Evolutionary conservation across 2,797 vertebrate genomes (phyloP).

Genomic region (Gymnocypris eckloni): DNA sequence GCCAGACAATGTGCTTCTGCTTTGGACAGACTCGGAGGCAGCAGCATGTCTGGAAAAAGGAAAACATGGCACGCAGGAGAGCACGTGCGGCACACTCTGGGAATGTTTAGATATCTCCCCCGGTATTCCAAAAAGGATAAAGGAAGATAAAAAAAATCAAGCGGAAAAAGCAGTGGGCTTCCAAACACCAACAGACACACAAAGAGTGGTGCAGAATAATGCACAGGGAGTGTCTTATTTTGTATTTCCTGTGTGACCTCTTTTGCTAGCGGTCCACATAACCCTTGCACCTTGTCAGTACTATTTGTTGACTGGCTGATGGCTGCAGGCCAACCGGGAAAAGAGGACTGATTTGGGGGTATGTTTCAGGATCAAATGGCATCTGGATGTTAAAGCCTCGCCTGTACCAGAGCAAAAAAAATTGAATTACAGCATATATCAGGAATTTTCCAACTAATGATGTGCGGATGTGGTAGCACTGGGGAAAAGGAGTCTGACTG

Average conservation of each 20-base stretch:
- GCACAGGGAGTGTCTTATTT: conserved; percentile 85
- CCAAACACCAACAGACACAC: conserved; percentile 58
- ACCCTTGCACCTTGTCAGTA: conserved; percentile 73
- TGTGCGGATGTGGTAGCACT: conserved; percentile 98
- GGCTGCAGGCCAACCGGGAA: conserved; percentile 79
- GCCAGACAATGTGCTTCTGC: conserved; percentile 70
- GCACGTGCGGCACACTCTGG: conserved; percentile 89
- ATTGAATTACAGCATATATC: conserved; percentile 98
- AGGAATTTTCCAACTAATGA: conserved; percentile 99
- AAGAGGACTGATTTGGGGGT: conserved; percentile 75
- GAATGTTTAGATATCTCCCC: conserved; percentile 89
- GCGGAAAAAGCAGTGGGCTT: conserved; percentile 62
- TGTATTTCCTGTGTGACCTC: conserved; percentile 84
- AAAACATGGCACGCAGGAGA: conserved; percentile 81
- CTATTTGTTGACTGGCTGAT: conserved; percentile 84
- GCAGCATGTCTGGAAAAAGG: conserved; percentile 65
- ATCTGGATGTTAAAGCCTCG: conserved; percentile 93
- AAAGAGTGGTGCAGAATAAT: conserved; percentile 80
- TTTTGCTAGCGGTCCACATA: conserved; percentile 79
- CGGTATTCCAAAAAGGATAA: conserved; percentile 84
- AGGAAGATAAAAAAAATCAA: conserved; percentile 80
- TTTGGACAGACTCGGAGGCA: conserved; percentile 62
- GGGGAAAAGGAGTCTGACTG: conserved; percentile 97
- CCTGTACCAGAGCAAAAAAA: conserved; percentile 81
- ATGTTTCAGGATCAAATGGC: conserved; percentile 70